Conservation (phyloP, 2,797 vertebrate species). For the Neopelma chrysocephalum region DNA sequence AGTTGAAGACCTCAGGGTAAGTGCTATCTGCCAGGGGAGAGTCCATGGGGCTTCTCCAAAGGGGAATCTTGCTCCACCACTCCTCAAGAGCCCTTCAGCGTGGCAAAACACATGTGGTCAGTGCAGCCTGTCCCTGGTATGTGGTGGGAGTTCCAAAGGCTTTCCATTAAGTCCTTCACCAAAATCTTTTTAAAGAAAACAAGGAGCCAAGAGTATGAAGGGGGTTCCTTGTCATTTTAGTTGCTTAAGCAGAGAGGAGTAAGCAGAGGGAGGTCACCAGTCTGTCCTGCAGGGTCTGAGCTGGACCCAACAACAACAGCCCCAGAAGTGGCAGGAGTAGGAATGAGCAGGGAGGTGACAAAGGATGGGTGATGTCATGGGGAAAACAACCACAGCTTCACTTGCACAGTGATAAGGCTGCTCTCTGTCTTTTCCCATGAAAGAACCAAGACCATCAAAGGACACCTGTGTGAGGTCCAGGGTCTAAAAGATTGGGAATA, state of each 20-base stretch:
- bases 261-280: neutral
- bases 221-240: neutral
- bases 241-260: neutral
- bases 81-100: neutral
- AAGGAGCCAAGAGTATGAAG: neutral
- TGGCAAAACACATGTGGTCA: accelerated
- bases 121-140: neutral
- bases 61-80: neutral
- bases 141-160: neutral
- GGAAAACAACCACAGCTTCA: neutral
- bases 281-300: neutral
- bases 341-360: neutral
- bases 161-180: neutral
- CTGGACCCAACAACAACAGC: neutral
- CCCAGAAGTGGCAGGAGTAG: neutral
- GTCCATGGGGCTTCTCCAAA: neutral
- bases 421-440: neutral
- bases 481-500: neutral
- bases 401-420: neutral
- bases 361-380: neutral
- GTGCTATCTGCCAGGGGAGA: neutral
- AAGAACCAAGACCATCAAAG: neutral
- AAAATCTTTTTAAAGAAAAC: neutral
- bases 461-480: neutral
- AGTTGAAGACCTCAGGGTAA: neutral